A percentile compares a stretch with the other conserved stretches of the same genome.
These are phyloP conservation scores for Carcina quercana DNA, from an alignment of 2,888 invertebrate species.

Conservation along the genomic window DNA sequence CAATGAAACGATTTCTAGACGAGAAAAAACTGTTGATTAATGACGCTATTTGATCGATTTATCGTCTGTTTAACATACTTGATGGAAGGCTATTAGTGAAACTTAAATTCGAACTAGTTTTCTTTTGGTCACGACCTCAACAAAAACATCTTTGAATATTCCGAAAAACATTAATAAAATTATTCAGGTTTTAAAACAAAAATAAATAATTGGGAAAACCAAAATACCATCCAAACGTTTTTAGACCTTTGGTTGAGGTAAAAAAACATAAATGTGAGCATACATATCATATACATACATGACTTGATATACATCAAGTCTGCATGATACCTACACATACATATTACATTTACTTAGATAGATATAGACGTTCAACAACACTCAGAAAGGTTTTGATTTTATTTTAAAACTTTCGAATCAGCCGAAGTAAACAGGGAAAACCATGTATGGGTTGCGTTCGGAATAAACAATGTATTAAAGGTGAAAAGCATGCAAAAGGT, in stretches of 20 bases:
- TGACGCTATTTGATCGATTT: conserved; percentile 12
- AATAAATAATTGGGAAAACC: too few relatives aligned
- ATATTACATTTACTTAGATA: too few relatives aligned
- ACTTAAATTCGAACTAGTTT: conserved; percentile 6
- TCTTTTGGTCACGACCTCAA: not conserved
- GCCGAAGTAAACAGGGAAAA: conserved; percentile 46
- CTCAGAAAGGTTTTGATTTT: too few relatives aligned
- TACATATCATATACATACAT: too few relatives aligned
- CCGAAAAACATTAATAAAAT: not conserved
- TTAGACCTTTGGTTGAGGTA: too few relatives aligned
- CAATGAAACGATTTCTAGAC: conserved; percentile 1
- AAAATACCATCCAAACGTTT: too few relatives aligned
- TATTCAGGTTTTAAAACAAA: not conserved
- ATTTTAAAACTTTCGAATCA: too few relatives aligned
- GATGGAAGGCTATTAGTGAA: conserved; percentile 6
- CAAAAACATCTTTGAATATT: conserved; percentile 2
- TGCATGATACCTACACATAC: too few relatives aligned
- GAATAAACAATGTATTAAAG: conserved; percentile 55
- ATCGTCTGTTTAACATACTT: conserved; percentile 10
- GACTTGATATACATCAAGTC: too few relatives aligned
- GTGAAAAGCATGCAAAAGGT: conserved; percentile 49
- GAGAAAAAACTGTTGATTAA: conserved; percentile 11
- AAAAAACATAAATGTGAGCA: too few relatives aligned
- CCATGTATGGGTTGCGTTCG: conserved; percentile 42
- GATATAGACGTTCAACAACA: conserved; percentile 48